These are phyloP conservation scores for Nephrotoma guestfalica DNA, from an alignment of 2,888 invertebrate species.

Conservation along the genomic window DNA sequence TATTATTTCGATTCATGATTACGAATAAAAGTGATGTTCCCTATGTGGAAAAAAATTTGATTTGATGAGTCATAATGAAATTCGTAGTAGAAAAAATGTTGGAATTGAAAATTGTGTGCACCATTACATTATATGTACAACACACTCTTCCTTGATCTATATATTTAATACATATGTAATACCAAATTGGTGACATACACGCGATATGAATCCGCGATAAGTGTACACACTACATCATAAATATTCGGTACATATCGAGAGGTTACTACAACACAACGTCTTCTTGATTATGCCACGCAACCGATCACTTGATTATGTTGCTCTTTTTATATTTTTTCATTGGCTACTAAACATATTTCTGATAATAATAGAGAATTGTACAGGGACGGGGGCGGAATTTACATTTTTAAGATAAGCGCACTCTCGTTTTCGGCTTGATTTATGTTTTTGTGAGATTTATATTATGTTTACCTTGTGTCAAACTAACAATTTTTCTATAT, in stretches of 20 bases:
- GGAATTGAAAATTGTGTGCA: background rate
- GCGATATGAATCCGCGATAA: background rate
- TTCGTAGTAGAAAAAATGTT: background rate
- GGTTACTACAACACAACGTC: background rate
- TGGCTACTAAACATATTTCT: background rate
- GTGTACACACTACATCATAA: background rate
- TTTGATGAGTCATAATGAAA: background rate
- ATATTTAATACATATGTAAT: background rate
- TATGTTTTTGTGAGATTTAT: background rate
- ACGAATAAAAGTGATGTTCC: background rate
- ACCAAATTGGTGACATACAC: background rate
- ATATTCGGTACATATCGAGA: background rate
- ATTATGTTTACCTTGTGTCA: background rate
- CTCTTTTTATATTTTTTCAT: background rate
- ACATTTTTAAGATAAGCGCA: background rate
- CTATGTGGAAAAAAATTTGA: background rate
- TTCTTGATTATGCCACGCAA: background rate
- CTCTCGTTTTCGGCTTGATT: background rate
- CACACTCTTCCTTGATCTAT: background rate
- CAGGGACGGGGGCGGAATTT: background rate
- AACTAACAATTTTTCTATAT: background rate
- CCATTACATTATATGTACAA: background rate
- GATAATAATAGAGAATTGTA: background rate
- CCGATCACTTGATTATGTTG: background rate
- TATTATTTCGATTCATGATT: background rate